Evolutionary conservation across 1,140 invertebrate species (phyloP), one percentile per base, ranked within the genome.

Genomic region (Drosophila bocki): DNA sequence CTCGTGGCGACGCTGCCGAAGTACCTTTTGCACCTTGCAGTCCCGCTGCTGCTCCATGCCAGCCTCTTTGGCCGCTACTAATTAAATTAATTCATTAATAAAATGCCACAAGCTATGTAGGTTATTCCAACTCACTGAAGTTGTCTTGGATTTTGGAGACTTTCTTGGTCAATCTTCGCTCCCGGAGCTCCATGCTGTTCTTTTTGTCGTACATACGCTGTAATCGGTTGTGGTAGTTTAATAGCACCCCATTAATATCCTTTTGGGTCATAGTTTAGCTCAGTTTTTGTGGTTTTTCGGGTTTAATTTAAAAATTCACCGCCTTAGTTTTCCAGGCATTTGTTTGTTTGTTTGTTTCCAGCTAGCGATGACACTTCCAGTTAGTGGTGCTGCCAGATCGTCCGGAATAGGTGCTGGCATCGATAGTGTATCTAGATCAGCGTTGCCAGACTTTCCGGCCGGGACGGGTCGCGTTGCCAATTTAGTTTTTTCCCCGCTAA

Each of bases 271-370:
- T 82, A 22, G 13, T 19, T 39, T 17, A 7, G n/a, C 35, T 39
- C 15, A 4, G 1, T 32, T 42, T 33, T 7, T 0, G 54, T 33
- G 0, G 13, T 4, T 64, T 29, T 61, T 35, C 2, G 7, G 1
- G 3, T 12, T 26, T 19, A 29, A 29, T 65, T 81, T 70, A 78
- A 59, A 84, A 81, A 58, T 22, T 48, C 37, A 65, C 68, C 82
- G 82, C 47, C 47, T 44, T 13, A 19, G 19, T 4, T 44, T 44
- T 61, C 56, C 32, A 62, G 57, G 51, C 64, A 64, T 47, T 58
- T 71, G 68, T 47, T 70, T 71, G 64, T 72, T 70, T 59, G 58
- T 5, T 60, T 8, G 7, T 56, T 82, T 78, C 71, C 65, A 81
- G 48, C 8, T 60, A 33, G 61, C 3, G 61, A 29, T 33, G 26